Conservation (phyloP, 2,888 invertebrate genomes). For the Cryptocheilus praepositus region DNA sequence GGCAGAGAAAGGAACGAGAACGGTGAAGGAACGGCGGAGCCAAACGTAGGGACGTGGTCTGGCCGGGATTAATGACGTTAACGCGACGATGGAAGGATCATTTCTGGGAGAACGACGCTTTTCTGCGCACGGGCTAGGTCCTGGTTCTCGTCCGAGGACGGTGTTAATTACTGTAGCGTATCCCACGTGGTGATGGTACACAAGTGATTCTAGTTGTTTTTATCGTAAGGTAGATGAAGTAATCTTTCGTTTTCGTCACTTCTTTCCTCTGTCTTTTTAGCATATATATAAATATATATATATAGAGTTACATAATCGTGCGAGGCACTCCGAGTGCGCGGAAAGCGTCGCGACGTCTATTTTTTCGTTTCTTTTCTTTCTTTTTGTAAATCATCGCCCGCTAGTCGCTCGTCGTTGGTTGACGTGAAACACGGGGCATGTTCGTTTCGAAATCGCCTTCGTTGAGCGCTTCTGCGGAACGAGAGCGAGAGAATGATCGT, state of each 20-base stretch:
- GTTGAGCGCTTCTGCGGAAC: slow-evolving; percentile 17
- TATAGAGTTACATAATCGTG: slow-evolving; percentile 26
- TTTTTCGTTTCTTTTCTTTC: slow-evolving; percentile 1
- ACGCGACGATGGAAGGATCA: slow-evolving; percentile 11
- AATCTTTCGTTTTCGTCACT: slow-evolving; percentile 35
- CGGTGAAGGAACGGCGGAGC: slow-evolving; percentile 21
- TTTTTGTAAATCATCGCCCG: slow-evolving; percentile 11
- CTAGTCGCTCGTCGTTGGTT: slow-evolving; percentile 21
- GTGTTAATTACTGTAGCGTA: slow-evolving; percentile 65
- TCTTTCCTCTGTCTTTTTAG: slow-evolving; percentile 27
- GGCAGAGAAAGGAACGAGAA: slow-evolving; percentile 19
- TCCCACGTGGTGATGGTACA: slow-evolving; percentile 69
- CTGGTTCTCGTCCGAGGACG: slow-evolving; percentile 36
- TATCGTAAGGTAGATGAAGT: slow-evolving; percentile 58
- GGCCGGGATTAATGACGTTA: background rate
- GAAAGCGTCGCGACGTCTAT: slow-evolving; percentile 57
- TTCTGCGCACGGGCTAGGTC: slow-evolving; percentile 62
- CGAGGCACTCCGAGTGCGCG: slow-evolving; percentile 54
- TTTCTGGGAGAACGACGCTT: slow-evolving; percentile 57
- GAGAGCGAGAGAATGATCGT: too few species aligned
- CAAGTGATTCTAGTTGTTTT: slow-evolving; percentile 70
- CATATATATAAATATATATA: slow-evolving; percentile 5
- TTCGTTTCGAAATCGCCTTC: slow-evolving; percentile 5
- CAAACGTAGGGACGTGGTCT: background rate
- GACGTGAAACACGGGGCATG: slow-evolving; percentile 14